Percentiles rank a stretch among this genome's conserved stretches.
Conservation (phyloP, 2,888 invertebrate species). For the Blastobasis adustella region DNA sequence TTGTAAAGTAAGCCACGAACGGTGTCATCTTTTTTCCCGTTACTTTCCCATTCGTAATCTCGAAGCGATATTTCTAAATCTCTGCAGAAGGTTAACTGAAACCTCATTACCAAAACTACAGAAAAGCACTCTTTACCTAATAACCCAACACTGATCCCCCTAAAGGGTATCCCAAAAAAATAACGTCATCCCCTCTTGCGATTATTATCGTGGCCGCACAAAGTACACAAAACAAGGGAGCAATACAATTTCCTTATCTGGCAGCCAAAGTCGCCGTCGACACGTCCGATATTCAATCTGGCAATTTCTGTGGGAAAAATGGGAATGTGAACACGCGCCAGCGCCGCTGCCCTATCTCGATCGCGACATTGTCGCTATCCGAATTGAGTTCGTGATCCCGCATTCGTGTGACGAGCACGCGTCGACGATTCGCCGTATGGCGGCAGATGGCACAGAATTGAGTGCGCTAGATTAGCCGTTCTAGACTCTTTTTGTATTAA, state of each 20-base stretch:
- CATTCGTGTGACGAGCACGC: conserved; percentile 23
- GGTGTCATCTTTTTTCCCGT: too few relatives aligned
- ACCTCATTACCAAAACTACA: too few relatives aligned
- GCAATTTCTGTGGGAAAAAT: conserved; percentile 14
- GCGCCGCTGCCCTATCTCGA: conserved; percentile 23
- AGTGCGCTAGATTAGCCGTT: too few relatives aligned
- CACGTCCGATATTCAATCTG: conserved; percentile 14
- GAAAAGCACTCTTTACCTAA: too few relatives aligned
- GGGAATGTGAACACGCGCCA: background rate
- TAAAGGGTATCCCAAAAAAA: too few relatives aligned
- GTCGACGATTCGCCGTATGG: background rate
- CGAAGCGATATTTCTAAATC: too few relatives aligned
- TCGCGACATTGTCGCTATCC: conserved; percentile 27
- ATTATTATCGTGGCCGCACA: background rate
- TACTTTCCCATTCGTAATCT: too few relatives aligned
- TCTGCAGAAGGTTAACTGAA: too few relatives aligned
- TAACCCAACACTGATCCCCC: too few relatives aligned
- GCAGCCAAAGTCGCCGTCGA: conserved; percentile 4
- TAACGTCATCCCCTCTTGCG: conserved; percentile 6
- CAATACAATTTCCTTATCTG: conserved; percentile 1
- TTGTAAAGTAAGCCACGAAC: too few relatives aligned
- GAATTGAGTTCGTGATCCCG: conserved; percentile 51
- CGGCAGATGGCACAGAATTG: too few relatives aligned
- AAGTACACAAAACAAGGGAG: background rate
- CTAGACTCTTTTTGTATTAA: too few relatives aligned